Evolutionary conservation across 2,113 vertebrate genomes (phyloP), one percentile per base, ranked within the genome.

Genomic region (Ornithorhynchus anatinus): DNA sequence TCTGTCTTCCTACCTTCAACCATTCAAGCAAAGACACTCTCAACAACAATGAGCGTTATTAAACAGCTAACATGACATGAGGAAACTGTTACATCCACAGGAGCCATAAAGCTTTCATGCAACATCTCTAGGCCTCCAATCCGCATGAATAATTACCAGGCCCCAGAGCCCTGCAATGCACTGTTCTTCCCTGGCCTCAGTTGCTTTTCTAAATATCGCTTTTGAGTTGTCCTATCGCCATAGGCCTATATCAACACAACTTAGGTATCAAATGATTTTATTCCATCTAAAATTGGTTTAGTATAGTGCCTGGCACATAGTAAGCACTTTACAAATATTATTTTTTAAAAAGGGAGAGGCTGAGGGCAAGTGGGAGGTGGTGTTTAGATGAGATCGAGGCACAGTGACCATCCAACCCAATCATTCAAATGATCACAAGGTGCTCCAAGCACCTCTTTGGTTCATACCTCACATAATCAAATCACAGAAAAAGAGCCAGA

Each of bases 21-120:
- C 35, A 33, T 50, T 51, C 27, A 29, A 10, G 25, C 3, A 33
- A 37, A 9, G 52, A 10, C 14, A 1, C 62, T 60, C 56, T 54
- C 5, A 19, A 27, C 27, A 72, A 54, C 0, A 2, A n/a, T 0
- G 10, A 29, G 35, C 51, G 48, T 3, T 0, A 43, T 50, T 45
- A 43, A 73, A 61, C 54, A 31, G 0, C 44, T 36, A 1, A 37
- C 75, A 7, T 4, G 81, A 25, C 72, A 67, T 12, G 22, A 19
- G 61, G 77, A 59, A 57, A 20, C 1, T n/a, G 66, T 74, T 64
- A 71, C 59, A 54, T 36, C 60, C 56, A 2, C 0, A 14, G 37
- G 0, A 33, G 60, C 67, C 39, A 20, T 11, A 70, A 72, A 84
- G 17, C 75, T 71, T 83, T 64, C 75, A 59, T 70, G 62, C 2